Evolutionary conservation across 2,113 vertebrate species (phyloP).

Genomic region (Columbina picui): DNA sequence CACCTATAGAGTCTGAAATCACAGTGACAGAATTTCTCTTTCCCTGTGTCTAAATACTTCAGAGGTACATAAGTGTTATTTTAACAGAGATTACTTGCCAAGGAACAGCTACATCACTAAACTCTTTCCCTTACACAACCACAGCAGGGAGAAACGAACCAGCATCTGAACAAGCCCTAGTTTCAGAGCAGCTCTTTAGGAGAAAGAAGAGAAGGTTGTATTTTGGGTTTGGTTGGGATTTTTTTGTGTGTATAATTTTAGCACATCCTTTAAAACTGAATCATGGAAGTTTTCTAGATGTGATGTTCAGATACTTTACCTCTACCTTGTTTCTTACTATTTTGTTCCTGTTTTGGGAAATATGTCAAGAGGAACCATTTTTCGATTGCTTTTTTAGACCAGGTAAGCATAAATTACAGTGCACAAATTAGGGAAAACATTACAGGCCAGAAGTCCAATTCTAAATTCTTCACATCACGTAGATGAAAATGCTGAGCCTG

Average conservation of each 20-base stretch:
- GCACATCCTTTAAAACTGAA: neutral
- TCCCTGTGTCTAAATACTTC: neutral
- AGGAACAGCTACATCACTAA: neutral
- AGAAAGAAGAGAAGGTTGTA: neutral
- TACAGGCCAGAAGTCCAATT: neutral
- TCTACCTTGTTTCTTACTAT: neutral
- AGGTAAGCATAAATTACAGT: neutral
- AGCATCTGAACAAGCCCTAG: neutral
- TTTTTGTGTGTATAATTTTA: neutral
- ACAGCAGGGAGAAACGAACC: neutral
- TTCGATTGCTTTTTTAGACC: neutral
- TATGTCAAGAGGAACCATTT: neutral
- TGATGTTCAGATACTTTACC: neutral
- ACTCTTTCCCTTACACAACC: neutral
- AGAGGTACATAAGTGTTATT: neutral
- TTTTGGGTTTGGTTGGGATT: neutral
- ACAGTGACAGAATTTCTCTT: neutral
- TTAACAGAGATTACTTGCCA: neutral
- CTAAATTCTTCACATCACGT: fast-evolving
- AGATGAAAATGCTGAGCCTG: neutral
- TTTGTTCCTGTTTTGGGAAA: neutral
- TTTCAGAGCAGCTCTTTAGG: neutral
- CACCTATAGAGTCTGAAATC: neutral
- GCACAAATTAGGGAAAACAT: neutral
- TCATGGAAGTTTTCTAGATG: neutral